Percentiles rank a stretch among this genome's conserved stretches.
Conservation (phyloP, 1,140 invertebrate genomes). For the Sitodiplosis mosellana region DNA sequence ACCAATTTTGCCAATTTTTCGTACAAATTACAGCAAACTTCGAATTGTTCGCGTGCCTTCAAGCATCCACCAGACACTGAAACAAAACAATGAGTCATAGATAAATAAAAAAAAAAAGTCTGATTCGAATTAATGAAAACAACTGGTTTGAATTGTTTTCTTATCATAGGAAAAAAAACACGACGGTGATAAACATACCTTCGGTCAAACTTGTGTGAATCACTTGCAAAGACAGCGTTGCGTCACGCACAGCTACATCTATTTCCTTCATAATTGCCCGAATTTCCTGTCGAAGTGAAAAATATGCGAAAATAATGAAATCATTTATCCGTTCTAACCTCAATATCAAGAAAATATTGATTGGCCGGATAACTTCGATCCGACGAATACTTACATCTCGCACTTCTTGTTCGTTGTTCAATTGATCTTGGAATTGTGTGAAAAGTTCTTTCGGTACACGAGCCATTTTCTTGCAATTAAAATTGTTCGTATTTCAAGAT, state of each 20-base stretch:
- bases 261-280: constrained; percentile 43
- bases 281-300: constrained; percentile 35
- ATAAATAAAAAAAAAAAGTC: no score
- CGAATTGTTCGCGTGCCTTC: constrained; percentile 35
- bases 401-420: constrained; percentile 41
- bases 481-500: no score
- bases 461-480: no score
- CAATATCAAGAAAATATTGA: no score
- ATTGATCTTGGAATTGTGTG: constrained; percentile 39
- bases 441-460: constrained; percentile 28
- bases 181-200: constrained; percentile 27
- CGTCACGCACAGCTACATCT: constrained; percentile 46
- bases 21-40: constrained; percentile 34
- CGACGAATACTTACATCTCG: constrained; percentile 34
- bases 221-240: constrained; percentile 45
- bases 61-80: constrained; percentile 35
- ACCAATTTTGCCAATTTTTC: constrained; percentile 35
- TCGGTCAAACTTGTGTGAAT: constrained; percentile 42
- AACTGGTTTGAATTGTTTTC: no score
- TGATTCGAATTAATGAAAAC: no score
- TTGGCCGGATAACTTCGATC: no score
- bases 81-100: constrained; percentile 16
- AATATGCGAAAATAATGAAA: constrained; percentile 4
- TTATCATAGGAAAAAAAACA: constrained; percentile 4
- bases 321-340: no score